phyloP scores from a whole-genome alignment of 2,888 invertebrate species.

The Torymus texanus region DNA sequence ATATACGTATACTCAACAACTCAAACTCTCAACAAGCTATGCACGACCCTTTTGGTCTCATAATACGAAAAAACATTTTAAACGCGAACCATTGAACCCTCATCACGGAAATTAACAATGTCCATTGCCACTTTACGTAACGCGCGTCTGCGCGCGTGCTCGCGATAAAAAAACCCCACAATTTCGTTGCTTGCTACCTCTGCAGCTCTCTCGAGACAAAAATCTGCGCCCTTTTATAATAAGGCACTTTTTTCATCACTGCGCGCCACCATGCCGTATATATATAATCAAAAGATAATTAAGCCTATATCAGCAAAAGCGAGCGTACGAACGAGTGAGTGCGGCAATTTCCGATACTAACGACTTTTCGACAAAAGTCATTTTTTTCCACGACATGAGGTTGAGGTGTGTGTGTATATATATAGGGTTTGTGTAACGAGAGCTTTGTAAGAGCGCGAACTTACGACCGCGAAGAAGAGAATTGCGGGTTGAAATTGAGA shows the following conservation, averaged over 20 bases:
- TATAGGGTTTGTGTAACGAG: too few relatives aligned
- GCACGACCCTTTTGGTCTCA: too few relatives aligned
- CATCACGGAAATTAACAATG: conserved; percentile 22
- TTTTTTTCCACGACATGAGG: conserved; percentile 6
- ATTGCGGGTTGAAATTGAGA: too few relatives aligned
- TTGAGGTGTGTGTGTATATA: too few relatives aligned
- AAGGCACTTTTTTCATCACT: conserved; percentile 2
- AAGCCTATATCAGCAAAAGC: conserved; percentile 42
- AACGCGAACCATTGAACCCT: neutral
- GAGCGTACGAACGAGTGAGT: neutral
- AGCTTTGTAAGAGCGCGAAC: neutral
- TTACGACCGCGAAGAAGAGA: neutral
- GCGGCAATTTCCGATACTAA: conserved; percentile 6
- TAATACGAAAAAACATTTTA: too few relatives aligned
- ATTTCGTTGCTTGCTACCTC: conserved; percentile 5
- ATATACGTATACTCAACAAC: too few relatives aligned
- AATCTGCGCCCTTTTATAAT: neutral
- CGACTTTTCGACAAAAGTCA: conserved; percentile 50
- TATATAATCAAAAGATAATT: conserved; percentile 52
- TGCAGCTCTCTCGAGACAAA: neutral
- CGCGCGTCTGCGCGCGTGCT: neutral
- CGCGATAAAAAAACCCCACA: conserved; percentile 21
- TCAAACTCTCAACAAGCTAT: too few relatives aligned
- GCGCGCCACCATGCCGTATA: too few relatives aligned
- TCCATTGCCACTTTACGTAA: conserved; percentile 19